These are phyloP conservation scores for Aspidiotus rigidus DNA, from an alignment of 2,888 invertebrate genomes.

Conservation along the genomic window DNA sequence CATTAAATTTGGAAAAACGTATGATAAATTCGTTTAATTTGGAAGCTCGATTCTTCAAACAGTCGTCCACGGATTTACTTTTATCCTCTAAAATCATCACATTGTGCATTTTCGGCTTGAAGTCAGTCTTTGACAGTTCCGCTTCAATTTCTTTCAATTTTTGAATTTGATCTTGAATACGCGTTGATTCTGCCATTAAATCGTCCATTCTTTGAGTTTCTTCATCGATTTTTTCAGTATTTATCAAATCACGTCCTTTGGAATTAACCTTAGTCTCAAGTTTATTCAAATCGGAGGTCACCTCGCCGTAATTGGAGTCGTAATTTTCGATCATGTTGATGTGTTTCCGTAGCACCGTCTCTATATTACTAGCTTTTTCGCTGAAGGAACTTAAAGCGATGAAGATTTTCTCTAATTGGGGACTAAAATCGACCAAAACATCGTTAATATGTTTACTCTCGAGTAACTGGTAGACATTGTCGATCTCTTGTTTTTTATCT, in stretches of 20 bases:
- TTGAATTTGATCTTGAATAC: conserved; percentile 57
- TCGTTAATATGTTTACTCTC: conserved; percentile 60
- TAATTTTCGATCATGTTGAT: conserved; percentile 71
- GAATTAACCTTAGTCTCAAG: conserved; percentile 57
- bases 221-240: conserved; percentile 56
- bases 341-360: conserved; percentile 57
- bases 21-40: conserved; percentile 13
- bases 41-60: conserved; percentile 4
- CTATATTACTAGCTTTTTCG: conserved; percentile 53
- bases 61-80: conserved; percentile 54
- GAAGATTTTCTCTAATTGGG: conserved; percentile 46
- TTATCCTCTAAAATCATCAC: conserved; percentile 66
- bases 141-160: conserved; percentile 60
- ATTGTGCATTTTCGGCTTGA: conserved; percentile 73
- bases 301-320: conserved; percentile 63
- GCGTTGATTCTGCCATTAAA: conserved; percentile 55
- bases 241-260: conserved; percentile 63
- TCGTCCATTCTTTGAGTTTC: conserved; percentile 59
- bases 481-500: conserved; percentile 42
- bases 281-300: conserved; percentile 67
- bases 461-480: conserved; percentile 50
- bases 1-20: conserved; percentile 10
- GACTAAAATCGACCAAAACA: conserved; percentile 59
- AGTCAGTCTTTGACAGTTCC: conserved; percentile 62
- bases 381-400: conserved; percentile 60